These are phyloP conservation scores for Cheilosia vulpina DNA, from an alignment of 2,888 invertebrate species.

Conservation along the genomic window DNA sequence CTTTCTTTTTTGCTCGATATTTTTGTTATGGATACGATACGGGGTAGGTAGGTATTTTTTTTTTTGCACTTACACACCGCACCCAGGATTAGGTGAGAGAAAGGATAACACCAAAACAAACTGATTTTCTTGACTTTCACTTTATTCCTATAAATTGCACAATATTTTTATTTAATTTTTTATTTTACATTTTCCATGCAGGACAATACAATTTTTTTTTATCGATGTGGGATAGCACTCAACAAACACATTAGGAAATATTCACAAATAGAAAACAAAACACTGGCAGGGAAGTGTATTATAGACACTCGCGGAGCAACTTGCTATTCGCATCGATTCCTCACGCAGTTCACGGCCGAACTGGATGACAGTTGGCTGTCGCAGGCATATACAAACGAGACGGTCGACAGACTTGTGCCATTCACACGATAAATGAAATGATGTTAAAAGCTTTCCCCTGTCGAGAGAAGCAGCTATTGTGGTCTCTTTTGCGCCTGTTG, in stretches of 20 bases:
- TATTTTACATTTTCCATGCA: slow-evolving; percentile 2
- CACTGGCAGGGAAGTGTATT: slow-evolving; percentile 19
- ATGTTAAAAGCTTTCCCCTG: slow-evolving; percentile 28
- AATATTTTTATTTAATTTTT: background rate
- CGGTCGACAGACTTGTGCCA: slow-evolving; percentile 40
- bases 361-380: slow-evolving; percentile 67
- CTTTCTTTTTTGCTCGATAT: background rate
- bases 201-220: background rate
- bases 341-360: slow-evolving; percentile 76
- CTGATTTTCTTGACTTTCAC: background rate
- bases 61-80: slow-evolving; percentile 56
- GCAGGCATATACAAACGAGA: slow-evolving; percentile 54
- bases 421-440: background rate
- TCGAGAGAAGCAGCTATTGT: slow-evolving; percentile 19
- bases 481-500: slow-evolving; percentile 71
- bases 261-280: slow-evolving; percentile 25
- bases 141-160: background rate
- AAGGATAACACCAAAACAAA: slow-evolving; percentile 58
- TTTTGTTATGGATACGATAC: slow-evolving; percentile 14
- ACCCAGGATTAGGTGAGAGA: slow-evolving; percentile 51
- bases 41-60: slow-evolving; percentile 20
- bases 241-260: slow-evolving; percentile 12
- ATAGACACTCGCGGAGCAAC: slow-evolving; percentile 63
- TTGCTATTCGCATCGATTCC: slow-evolving; percentile 68
- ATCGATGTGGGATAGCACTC: slow-evolving; percentile 3